phyloP scores from a whole-genome alignment of 2,888 invertebrate genomes.

The Artemia sp. region DNA sequence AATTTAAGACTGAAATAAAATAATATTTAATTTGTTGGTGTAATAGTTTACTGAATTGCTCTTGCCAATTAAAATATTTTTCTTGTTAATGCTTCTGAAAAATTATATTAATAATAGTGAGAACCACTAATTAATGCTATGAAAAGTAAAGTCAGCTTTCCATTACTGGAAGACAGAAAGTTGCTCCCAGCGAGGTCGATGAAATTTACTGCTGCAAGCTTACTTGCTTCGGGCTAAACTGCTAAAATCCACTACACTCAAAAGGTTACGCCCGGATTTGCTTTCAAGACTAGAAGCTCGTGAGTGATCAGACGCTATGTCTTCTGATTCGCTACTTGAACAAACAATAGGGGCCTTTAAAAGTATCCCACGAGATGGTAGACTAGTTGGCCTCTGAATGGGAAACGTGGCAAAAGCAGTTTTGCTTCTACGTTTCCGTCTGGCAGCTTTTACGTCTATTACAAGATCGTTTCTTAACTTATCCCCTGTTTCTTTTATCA shows the following conservation, averaged over 20 bases:
- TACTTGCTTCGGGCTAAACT: not conserved
- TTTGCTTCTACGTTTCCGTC: not conserved
- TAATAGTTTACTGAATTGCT: no score
- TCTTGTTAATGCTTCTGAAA: no score
- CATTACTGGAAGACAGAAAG: no score
- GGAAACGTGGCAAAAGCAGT: not conserved
- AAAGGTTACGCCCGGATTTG: not conserved
- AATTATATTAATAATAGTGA: no score
- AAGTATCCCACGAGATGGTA: not conserved
- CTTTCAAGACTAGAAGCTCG: not conserved
- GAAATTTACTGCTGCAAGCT: no score
- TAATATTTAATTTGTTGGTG: no score
- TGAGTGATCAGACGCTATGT: not conserved
- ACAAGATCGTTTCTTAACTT: not conserved
- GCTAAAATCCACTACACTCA: not conserved
- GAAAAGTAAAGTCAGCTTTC: no score
- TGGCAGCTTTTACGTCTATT: not conserved
- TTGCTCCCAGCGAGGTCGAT: no score
- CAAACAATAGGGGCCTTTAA: not conserved
- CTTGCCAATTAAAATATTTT: no score
- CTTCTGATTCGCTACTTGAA: not conserved
- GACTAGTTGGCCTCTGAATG: not conserved
- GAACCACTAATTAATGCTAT: no score
- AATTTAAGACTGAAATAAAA: no score
- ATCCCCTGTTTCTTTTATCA: not conserved